Conservation (phyloP, 1,140 invertebrate species). For the Pristionchus pacificus region DNA sequence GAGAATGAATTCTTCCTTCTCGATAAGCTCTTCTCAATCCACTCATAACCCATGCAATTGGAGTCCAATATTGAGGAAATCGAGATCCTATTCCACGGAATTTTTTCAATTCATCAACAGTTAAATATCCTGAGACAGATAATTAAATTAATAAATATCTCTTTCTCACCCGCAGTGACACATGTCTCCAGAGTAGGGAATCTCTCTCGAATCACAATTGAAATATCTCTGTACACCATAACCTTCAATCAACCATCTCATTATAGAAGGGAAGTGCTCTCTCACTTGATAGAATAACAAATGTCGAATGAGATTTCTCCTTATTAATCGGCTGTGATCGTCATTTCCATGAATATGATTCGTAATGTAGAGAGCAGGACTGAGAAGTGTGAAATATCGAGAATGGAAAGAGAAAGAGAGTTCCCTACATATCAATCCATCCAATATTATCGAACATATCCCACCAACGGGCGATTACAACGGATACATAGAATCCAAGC, state of each 20-base stretch:
- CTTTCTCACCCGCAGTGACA: neutral
- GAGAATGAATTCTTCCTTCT: neutral
- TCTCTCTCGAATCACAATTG: neutral
- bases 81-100: neutral
- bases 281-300: neutral
- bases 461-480: slow-evolving; percentile 48
- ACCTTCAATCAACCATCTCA: neutral
- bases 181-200: neutral
- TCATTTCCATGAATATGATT: neutral
- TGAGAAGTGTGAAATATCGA: neutral
- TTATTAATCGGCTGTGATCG: neutral
- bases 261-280: neutral
- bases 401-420: no score
- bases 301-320: neutral
- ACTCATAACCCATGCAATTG: neutral
- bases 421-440: slow-evolving; percentile 57
- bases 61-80: neutral
- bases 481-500: slow-evolving; percentile 55
- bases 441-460: slow-evolving; percentile 53
- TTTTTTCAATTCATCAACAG: neutral
- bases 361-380: neutral
- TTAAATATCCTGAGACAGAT: neutral
- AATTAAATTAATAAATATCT: neutral
- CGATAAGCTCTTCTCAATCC: neutral
- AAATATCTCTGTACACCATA: neutral